phyloP scores from a whole-genome alignment of 2,797 vertebrate genomes.

The Neomorphus geoffroyi region DNA sequence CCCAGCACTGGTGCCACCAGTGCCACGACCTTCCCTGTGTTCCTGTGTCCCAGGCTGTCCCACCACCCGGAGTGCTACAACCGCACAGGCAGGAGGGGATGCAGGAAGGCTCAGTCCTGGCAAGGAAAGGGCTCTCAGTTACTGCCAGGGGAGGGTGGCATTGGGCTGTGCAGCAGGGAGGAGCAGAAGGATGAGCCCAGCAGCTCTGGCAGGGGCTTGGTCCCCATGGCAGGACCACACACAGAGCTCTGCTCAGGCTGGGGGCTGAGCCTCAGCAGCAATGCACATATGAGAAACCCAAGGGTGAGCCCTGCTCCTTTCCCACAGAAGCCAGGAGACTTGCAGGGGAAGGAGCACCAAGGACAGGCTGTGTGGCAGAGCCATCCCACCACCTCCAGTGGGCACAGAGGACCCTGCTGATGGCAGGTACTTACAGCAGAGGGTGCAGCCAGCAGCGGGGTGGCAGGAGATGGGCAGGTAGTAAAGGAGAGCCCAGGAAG shows the following conservation, averaged over 20 bases:
- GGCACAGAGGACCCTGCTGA: neutral
- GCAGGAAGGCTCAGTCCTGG: neutral
- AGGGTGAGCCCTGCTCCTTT: neutral
- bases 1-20: neutral
- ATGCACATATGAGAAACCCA: neutral
- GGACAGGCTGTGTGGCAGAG: neutral
- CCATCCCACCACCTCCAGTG: neutral
- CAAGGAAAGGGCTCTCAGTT: neutral
- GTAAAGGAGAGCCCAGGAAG: neutral
- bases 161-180: neutral
- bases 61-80: neutral
- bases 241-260: neutral
- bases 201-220: neutral
- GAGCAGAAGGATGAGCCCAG: neutral
- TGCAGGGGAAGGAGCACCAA: neutral
- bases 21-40: neutral
- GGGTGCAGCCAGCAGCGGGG: neutral
- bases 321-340: neutral
- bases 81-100: rapidly evolving
- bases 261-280: neutral
- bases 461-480: neutral
- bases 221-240: neutral
- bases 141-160: neutral
- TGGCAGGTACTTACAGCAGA: slow-evolving; percentile 26
- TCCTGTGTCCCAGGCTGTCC: neutral